Percentiles rank a stretch among this genome's conserved stretches.
These are phyloP conservation scores for Lepilemur septentrionalis DNA, from an alignment of 2,797 vertebrate species.

Conservation along the genomic window DNA sequence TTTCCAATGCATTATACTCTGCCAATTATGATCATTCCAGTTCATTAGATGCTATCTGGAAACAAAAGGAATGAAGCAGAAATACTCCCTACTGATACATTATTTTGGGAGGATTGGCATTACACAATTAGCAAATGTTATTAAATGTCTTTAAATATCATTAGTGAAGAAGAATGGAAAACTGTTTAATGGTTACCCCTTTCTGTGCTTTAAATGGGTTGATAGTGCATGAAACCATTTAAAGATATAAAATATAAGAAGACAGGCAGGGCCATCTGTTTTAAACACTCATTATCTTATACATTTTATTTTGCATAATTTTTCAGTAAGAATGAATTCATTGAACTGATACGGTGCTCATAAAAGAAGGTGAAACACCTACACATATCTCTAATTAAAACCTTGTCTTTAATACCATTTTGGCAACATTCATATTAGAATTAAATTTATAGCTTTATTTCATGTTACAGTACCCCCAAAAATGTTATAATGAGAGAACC, in stretches of 20 bases:
- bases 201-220: constrained; percentile 64
- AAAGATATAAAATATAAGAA: constrained; percentile 44
- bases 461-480: not conserved
- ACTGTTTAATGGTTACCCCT: constrained; percentile 62
- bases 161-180: constrained; percentile 74
- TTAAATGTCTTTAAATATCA: constrained; percentile 67
- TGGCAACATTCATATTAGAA: not conserved
- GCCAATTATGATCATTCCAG: constrained; percentile 50
- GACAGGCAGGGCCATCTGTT: constrained; percentile 38
- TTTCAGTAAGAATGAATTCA: constrained; percentile 36
- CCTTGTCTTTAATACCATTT: not conserved
- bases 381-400: not conserved
- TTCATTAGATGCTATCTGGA: constrained; percentile 59
- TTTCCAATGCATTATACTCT: constrained; percentile 19
- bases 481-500: not conserved
- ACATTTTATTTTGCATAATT: constrained; percentile 31
- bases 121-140: constrained; percentile 67
- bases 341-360: not conserved
- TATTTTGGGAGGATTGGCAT: constrained; percentile 58
- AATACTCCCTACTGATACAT: constrained; percentile 45
- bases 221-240: constrained; percentile 45
- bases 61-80: constrained; percentile 66
- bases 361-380: not conserved
- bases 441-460: not conserved
- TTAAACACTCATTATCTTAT: constrained; percentile 44